Evolutionary conservation across 2,888 invertebrate species (phyloP).

Genomic region (Anoncus sp.): DNA sequence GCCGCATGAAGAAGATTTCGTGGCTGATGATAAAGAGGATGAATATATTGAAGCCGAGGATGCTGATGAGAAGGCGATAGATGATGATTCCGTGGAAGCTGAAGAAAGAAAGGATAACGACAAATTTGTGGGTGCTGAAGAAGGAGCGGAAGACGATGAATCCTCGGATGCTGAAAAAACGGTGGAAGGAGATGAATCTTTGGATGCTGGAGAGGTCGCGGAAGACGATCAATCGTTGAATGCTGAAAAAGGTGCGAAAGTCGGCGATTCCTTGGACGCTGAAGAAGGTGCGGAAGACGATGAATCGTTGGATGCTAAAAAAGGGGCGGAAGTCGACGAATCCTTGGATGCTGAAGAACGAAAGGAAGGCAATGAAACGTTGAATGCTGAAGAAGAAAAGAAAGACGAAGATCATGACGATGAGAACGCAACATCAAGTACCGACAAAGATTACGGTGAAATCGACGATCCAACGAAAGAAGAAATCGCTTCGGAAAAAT

Average conservation of each 20-base stretch:
- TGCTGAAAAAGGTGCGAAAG: background rate
- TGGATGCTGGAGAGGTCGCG: background rate
- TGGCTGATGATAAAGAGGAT: conserved; percentile 23
- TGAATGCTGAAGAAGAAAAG: background rate
- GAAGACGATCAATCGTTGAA: background rate
- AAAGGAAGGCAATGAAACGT: background rate
- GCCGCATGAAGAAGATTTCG: conserved; percentile 35
- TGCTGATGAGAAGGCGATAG: conserved; percentile 8
- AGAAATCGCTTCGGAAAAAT: conserved; percentile 13
- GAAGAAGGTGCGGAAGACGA: conserved; percentile 14
- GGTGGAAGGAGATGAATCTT: background rate
- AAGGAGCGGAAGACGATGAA: conserved; percentile 9
- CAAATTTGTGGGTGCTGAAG: background rate
- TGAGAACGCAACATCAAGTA: conserved; percentile 8
- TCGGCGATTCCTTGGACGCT: conserved; percentile 2
- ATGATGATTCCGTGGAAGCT: background rate
- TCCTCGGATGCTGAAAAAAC: conserved; percentile 2
- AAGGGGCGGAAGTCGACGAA: background rate
- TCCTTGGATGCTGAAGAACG: conserved; percentile 4
- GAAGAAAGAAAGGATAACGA: background rate
- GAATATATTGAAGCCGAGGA: conserved; percentile 13
- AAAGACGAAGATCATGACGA: conserved; percentile 2
- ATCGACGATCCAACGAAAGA: conserved; percentile 48
- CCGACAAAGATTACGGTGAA: conserved; percentile 34
- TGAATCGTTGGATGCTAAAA: conserved; percentile 15